A percentile compares a stretch with the other conserved stretches of the same genome.
These are phyloP conservation scores for Mylabris sibirica DNA, from an alignment of 2,888 invertebrate species.

Conservation along the genomic window DNA sequence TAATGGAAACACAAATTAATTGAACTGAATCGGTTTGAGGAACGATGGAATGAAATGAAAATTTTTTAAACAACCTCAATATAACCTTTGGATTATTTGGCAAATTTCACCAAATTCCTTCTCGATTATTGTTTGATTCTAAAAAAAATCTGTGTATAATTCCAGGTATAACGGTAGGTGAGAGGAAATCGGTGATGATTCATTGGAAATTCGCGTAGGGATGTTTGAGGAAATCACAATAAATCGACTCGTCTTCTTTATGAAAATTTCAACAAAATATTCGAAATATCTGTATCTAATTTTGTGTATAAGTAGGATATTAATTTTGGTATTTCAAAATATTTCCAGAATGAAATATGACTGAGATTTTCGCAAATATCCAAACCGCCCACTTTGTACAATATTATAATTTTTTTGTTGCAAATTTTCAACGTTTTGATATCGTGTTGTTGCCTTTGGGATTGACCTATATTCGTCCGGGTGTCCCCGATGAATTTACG, in stretches of 20 bases:
- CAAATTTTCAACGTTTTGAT: neutral
- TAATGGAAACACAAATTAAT: slow-evolving; percentile 27
- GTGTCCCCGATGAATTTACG: neutral
- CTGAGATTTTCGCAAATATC: neutral
- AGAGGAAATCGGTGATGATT: neutral
- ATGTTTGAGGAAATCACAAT: neutral
- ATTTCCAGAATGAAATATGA: neutral
- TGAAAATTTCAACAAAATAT: too few species aligned
- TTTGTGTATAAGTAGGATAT: neutral
- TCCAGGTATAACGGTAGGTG: neutral
- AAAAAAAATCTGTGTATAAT: neutral
- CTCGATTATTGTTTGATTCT: neutral
- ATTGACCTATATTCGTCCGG: neutral
- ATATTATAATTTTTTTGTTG: neutral
- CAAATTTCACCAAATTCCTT: neutral
- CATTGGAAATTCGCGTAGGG: neutral
- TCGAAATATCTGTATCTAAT: neutral
- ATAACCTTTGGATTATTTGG: neutral
- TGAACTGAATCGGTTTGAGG: slow-evolving; percentile 10
- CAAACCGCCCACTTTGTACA: neutral
- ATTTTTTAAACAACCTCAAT: neutral
- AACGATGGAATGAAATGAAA: neutral
- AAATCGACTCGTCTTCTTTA: neutral
- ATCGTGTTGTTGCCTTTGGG: too few species aligned
- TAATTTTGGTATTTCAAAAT: neutral